phyloP scores from a whole-genome alignment of 2,888 invertebrate species.

The Archips crataeganus region DNA sequence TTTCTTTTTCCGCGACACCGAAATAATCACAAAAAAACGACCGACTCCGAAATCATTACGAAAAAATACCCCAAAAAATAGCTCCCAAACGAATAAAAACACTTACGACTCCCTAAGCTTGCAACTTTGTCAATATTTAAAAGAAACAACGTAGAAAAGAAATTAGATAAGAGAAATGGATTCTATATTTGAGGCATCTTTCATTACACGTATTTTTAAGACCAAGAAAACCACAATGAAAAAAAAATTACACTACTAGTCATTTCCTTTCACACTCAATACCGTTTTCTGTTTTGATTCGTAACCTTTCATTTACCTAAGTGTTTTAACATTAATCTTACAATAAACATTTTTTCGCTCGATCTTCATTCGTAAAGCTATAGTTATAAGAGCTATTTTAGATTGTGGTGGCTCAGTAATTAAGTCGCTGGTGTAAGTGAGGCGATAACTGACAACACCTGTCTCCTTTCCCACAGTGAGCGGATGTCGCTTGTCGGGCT shows the following conservation, averaged over 20 bases:
- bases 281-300: not conserved
- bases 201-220: too few relatives aligned
- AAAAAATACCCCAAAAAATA: too few relatives aligned
- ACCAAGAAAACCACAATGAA: too few relatives aligned
- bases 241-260: too few relatives aligned
- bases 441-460: slow-evolving; percentile 79
- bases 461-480: slow-evolving; percentile 79
- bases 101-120: too few relatives aligned
- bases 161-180: too few relatives aligned
- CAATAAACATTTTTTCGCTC: slow-evolving; percentile 29
- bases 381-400: slow-evolving; percentile 43
- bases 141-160: too few relatives aligned
- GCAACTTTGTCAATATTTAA: too few relatives aligned
- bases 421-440: slow-evolving; percentile 59
- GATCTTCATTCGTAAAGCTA: slow-evolving; percentile 1
- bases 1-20: slow-evolving; percentile 52
- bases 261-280: too few relatives aligned
- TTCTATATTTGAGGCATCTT: too few relatives aligned
- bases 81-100: too few relatives aligned
- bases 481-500: slow-evolving; percentile 77
- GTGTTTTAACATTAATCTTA: slow-evolving; percentile 43
- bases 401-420: slow-evolving; percentile 45
- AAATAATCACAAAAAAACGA: not conserved
- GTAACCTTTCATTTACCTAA: slow-evolving; percentile 59
- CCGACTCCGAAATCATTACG: not conserved